phyloP scores from a whole-genome alignment of 2,113 vertebrate genomes.

The Delphinus delphis region DNA sequence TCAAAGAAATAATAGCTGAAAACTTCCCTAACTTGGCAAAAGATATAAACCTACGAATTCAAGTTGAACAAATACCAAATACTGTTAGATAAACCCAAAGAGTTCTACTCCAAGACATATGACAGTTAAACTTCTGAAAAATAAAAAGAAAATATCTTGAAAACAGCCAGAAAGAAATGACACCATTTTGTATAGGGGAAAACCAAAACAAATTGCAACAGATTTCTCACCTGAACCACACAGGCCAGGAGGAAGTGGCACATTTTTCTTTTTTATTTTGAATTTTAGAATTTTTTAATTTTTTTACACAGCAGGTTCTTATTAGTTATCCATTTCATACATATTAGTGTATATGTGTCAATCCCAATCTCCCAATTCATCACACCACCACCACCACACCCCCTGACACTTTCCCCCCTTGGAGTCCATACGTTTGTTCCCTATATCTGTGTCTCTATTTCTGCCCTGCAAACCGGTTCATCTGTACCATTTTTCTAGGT shows the following conservation, averaged over 20 bases:
- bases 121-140: background rate
- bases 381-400: too few species aligned
- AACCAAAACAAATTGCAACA: background rate
- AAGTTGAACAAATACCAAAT: background rate
- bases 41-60: background rate
- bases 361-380: too few species aligned
- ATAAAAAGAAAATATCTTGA: background rate
- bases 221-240: background rate
- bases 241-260: background rate
- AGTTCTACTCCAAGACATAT: background rate
- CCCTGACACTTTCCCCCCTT: too few species aligned
- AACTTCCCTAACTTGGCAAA: background rate
- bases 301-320: too few species aligned
- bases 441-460: too few species aligned
- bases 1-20: conserved; percentile 19
- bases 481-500: too few species aligned
- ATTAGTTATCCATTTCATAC: too few species aligned
- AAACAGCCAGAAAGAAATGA: background rate
- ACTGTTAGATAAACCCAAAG: background rate
- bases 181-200: background rate
- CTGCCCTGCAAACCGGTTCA: too few species aligned
- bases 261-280: background rate
- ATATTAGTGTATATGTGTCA: too few species aligned
- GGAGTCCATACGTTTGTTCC: too few species aligned
- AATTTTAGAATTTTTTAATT: too few species aligned